These are phyloP conservation scores for Syrrhaptes paradoxus DNA, from an alignment of 2,113 vertebrate genomes.

Conservation along the genomic window DNA sequence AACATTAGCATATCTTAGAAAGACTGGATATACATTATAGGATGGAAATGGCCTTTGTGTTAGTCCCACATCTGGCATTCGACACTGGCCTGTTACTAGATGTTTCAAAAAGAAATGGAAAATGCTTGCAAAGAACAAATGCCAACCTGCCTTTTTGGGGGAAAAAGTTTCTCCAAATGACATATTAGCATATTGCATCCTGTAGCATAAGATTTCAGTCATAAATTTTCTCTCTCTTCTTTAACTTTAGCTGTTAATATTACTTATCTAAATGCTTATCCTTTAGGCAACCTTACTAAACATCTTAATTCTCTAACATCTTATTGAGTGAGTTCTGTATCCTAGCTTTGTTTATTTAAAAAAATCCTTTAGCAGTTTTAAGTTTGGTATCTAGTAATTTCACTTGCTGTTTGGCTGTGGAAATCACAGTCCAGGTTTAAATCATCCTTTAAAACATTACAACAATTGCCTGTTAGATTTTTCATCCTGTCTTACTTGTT, in stretches of 20 bases:
- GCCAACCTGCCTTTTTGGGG: background rate
- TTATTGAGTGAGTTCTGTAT: background rate
- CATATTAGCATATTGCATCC: background rate
- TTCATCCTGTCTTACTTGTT: background rate
- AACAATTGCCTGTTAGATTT: background rate
- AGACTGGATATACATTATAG: background rate
- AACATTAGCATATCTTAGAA: background rate
- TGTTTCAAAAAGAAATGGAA: background rate
- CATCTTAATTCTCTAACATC: conserved; percentile 23
- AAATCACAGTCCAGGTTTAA: background rate
- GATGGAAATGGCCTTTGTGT: background rate
- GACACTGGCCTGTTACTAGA: background rate
- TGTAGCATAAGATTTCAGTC: background rate
- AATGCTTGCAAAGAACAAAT: background rate
- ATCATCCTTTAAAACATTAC: background rate
- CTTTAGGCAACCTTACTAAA: conserved; percentile 15
- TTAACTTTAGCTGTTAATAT: conserved; percentile 7
- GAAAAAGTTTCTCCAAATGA: background rate
- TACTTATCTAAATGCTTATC: conserved; percentile 4
- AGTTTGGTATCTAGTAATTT: background rate
- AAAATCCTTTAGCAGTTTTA: background rate
- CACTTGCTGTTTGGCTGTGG: background rate
- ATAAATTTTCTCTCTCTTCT: background rate
- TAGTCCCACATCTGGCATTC: background rate
- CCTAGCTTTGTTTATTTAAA: background rate